Base-by-base conservation (phyloP, 2,888 invertebrate species). In the Leptinotarsa peninsularis region DNA sequence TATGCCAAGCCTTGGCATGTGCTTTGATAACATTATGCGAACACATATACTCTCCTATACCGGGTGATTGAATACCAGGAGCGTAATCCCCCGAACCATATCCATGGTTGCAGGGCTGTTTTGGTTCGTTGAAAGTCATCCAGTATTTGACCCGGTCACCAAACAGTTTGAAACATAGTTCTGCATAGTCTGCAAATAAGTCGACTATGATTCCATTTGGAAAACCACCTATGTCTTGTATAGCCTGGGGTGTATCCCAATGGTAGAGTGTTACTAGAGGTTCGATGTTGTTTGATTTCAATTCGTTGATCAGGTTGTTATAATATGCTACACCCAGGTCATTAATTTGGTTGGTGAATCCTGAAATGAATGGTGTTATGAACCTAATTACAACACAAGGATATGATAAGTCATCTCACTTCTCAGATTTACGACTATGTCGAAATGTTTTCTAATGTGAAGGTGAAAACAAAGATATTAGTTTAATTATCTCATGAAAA, bases 21-120 rank as follows among this genome's bases (percentile, higher is more conserved):
- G 93, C 91, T 74, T 91, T 87, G 21, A 95, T 85, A 73, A 92
- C 87, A 82, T 92, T 92, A 83, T 93, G 93, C 1, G 89, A 88
- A 76, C 92, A 93, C 69, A 91, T 84, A 85, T 94, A 94, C 68
- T 91, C 91, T 0, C 90, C 91, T n/a, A 90, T 82, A 10, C 92
- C 92, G 67, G 76, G 71, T 14, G 80, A 73, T 33, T 82, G 81
- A 49, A 90, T 76, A 4, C 82, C 85, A 4, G 89, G 88, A n/a
- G 88, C 88, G 14, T 75, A 67, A 15, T 21, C 49, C 3, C 80
- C 81, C 54, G 54, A 33, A 7, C 82, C 83, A 73, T 84, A 83
- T 3, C 82, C 82, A 60, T 67, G 58, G 49, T 75, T 23, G 66
- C 87, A 83, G 10, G 76, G 76, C 54, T 81, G 78, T 70, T 81